phyloP scores from a whole-genome alignment of 2,888 invertebrate species.

The Clunio marinus region DNA sequence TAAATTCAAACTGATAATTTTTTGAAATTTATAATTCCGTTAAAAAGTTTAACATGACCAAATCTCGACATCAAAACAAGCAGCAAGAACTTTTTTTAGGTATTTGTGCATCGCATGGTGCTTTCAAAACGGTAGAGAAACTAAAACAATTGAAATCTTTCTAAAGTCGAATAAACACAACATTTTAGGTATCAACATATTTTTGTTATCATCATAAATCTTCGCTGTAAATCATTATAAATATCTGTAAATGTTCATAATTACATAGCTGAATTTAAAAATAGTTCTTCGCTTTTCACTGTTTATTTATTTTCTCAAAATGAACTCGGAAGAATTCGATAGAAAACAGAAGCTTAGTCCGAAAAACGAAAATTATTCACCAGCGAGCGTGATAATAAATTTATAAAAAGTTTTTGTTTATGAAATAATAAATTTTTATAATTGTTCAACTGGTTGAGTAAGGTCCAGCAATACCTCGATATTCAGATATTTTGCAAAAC shows the following conservation, averaged over 20 bases:
- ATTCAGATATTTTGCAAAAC: no score
- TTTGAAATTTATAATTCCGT: no score
- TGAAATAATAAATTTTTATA: constrained; percentile 28
- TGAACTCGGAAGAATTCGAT: constrained; percentile 25
- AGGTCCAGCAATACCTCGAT: no score
- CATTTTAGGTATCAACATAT: neutral
- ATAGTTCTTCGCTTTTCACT: neutral
- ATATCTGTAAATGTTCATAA: constrained; percentile 34
- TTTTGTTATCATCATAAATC: constrained; percentile 29
- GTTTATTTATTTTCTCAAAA: constrained; percentile 36
- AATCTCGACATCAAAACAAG: no score
- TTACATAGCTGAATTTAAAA: neutral
- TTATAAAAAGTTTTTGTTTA: constrained; percentile 37
- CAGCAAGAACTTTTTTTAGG: no score
- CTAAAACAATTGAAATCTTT: no score
- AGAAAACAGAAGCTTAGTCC: constrained; percentile 23
- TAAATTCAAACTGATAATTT: no score
- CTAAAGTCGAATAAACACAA: neutral
- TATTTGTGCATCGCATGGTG: no score
- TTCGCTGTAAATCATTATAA: constrained; percentile 37
- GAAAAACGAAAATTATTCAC: constrained; percentile 24
- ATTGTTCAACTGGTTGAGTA: neutral
- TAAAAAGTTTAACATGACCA: no score
- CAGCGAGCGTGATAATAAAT: constrained; percentile 33
- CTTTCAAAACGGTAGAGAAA: no score